Evolutionary conservation across 2,888 invertebrate species (phyloP), one percentile per base, ranked within the genome.

Genomic region (Agrochola macilenta): DNA sequence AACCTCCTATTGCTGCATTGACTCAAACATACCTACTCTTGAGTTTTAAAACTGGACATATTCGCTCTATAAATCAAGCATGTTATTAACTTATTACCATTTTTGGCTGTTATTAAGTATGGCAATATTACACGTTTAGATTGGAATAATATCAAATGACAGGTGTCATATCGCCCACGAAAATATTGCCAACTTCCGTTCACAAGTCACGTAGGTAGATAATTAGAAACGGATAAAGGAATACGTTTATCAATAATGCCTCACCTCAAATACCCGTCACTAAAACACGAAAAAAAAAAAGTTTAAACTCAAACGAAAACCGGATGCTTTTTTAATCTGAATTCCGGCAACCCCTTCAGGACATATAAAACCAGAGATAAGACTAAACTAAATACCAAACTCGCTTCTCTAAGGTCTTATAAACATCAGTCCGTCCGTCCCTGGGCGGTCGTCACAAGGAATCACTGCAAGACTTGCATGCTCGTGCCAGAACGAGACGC

Each of bases 391-490:
- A 93, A 93, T 92, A 93, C 93, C 90, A 89, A 93, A 93, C 92
- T 94, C 93, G 89, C 91, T 91, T 88, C 94, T 92, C 93, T 73
- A 84, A 91, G 93, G 94, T 90, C 92, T 92, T 93, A 93, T 94
- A 95, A 94, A 94, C 91, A 92, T 90, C 88, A 88, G 87, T 80
- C 87, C 84, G 88, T 75, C 81, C 85, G 91, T 94, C 94, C 95
- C 94, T 78, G 78, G 93, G 89, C 90, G 93, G 89, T 92, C 93
- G 93, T 94, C 93, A 91, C 87, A 77, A 84, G 88, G 90, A 94
- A 95, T 95, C 95, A 94, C 94, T 95, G 95, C 95, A 95, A 89
- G 90, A 82, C 91, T 90, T 94, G 94, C 92, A 93, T 90, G 89
- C 90, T 89, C 87, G 90, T 60, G 91, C 69, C 65, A 57, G 90